phyloP scores from a whole-genome alignment of 2,113 vertebrate species.

The Upupa epops region DNA sequence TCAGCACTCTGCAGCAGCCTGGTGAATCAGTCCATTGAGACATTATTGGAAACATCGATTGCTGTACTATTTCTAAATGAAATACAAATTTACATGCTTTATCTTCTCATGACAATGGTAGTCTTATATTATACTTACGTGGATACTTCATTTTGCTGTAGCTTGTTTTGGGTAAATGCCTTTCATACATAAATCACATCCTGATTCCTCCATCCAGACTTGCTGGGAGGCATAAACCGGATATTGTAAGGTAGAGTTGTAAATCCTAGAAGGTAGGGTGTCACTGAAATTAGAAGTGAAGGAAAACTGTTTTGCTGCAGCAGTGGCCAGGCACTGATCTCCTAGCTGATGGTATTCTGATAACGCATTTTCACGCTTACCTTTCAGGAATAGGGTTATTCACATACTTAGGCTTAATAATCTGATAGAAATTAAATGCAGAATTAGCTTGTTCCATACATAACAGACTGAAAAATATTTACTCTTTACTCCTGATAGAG shows the following conservation, averaged over 20 bases:
- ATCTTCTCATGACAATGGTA: neutral
- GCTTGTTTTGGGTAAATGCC: slow-evolving; percentile 29
- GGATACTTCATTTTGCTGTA: neutral
- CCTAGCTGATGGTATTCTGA: neutral
- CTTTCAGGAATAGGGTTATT: neutral
- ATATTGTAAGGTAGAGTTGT: neutral
- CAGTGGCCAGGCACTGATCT: neutral
- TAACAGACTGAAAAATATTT: neutral
- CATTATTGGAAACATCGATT: slow-evolving; percentile 21
- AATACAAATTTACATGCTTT: neutral
- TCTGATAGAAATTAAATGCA: neutral
- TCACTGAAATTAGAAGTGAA: neutral
- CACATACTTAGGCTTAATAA: neutral
- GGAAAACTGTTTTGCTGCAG: neutral
- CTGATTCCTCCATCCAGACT: neutral
- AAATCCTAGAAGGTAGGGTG: rapidly evolving
- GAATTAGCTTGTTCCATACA: neutral
- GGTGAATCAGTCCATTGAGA: slow-evolving; percentile 1
- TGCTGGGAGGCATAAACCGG: neutral
- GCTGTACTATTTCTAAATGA: neutral
- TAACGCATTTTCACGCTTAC: neutral
- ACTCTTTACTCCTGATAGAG: neutral
- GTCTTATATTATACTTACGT: neutral
- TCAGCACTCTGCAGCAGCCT: neutral
- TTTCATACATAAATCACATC: neutral